Base-by-base conservation (phyloP, 53 echinoderm and acorn worm species). In the Arbacia lixula region DNA sequence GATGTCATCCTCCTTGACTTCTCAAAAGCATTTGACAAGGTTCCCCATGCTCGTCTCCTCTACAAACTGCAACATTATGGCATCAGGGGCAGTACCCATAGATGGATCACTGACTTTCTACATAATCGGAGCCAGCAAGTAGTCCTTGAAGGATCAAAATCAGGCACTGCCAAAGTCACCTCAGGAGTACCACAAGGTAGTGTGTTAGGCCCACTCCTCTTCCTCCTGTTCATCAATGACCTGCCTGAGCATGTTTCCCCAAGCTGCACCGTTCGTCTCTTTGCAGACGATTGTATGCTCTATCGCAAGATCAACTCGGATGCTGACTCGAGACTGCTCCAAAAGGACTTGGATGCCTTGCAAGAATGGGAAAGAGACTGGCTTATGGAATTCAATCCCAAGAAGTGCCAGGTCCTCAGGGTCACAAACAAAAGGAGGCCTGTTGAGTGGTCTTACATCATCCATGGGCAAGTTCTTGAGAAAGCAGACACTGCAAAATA, bases 171-270 rank as follows among this genome's bases (percentile, higher is more conserved):
- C 21, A 17, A 76, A 38, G 84, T 84, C 25, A 68, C 20, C 3
- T 91, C 91, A 12, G 87, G 91, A 4, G 82, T 91, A 2, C 87
- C 91, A 14, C 85, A 89, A 76, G 84, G 84, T 10, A 89, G 83
- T 66, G 88, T 88, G 11, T 21, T 89, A 3, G 65, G 84, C 30
- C 86, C 81, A 25, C 24, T 82, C 20, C 69, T 90, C 10, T 86
- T 90, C 56, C 75, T 86, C 20, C 53, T 90, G 9, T 89, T 60
- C 66, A 89, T 84, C 29, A 81, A 86, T 26, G 90, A 90, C 60
- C 64, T 90, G 2, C 86, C 86, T 6, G 83, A 86, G 28, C 68
- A 60, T 39, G 41, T 86, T 19, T 78, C 79, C 5, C 21, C 68
- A 11, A 55, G 67, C 34, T 38, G 36, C 20, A 82, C 88, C n/a